These are phyloP conservation scores for Oconnorella tubifera DNA, from an alignment of 2,888 invertebrate species.

Conservation along the genomic window DNA sequence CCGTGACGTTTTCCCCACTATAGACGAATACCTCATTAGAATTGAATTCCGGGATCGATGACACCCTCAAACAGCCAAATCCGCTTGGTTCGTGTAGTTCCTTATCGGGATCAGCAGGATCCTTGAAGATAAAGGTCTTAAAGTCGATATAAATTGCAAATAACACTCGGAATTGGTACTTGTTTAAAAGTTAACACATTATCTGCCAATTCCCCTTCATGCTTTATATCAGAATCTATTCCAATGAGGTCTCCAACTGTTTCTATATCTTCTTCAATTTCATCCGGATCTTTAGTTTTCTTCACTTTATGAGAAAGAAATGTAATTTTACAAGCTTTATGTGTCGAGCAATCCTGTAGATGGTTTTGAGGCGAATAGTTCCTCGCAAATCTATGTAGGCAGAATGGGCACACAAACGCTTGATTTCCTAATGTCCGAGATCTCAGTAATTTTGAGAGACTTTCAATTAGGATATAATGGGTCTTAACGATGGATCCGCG, in stretches of 20 bases:
- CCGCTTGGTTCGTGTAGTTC: neutral
- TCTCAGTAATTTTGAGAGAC: no score
- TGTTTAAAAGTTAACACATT: neutral
- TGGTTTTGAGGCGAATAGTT: neutral
- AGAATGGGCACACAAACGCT: no score
- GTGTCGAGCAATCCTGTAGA: neutral
- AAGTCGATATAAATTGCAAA: neutral
- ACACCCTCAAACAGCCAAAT: neutral
- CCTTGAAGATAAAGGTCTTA: no score
- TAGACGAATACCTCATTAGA: neutral
- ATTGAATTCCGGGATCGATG: neutral
- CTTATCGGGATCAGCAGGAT: no score
- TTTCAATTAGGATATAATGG: no score
- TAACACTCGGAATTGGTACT: neutral
- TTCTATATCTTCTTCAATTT: neutral
- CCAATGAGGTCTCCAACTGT: neutral
- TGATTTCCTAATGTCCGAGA: no score
- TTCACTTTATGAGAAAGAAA: neutral
- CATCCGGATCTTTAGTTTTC: neutral
- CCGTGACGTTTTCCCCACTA: neutral
- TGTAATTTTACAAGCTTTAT: neutral
- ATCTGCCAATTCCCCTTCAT: no score
- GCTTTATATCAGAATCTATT: no score
- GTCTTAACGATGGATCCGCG: no score
- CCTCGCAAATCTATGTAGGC: neutral